phyloP scores from a whole-genome alignment of 2,797 vertebrate species.

The Lithobates sylvaticus region DNA sequence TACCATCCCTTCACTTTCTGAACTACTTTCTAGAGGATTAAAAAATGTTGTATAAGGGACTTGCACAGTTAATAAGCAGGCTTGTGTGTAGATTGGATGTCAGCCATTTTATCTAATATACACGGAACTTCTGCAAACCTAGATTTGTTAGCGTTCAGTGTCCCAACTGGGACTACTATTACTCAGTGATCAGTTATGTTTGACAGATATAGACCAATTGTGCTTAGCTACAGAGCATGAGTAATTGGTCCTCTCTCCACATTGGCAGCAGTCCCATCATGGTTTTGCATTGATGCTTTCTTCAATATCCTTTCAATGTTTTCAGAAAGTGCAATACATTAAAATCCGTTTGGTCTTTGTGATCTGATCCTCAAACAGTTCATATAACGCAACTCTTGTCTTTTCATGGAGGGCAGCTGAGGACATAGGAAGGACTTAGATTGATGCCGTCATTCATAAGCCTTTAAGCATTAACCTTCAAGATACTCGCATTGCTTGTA shows the following conservation, averaged over 20 bases:
- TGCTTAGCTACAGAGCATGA: conserved; percentile 43
- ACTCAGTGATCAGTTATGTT: conserved; percentile 51
- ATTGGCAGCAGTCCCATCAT: conserved; percentile 54
- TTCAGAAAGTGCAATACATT: conserved; percentile 53
- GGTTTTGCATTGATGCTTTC: conserved; percentile 33
- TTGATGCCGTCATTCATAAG: conserved; percentile 45
- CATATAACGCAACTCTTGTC: conserved; percentile 14
- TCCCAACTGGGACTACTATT: background rate
- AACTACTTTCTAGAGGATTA: background rate
- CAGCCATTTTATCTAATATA: accelerated
- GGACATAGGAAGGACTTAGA: conserved; percentile 31
- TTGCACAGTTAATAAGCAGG: conserved; percentile 1
- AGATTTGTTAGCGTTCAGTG: background rate
- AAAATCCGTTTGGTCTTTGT: conserved; percentile 38
- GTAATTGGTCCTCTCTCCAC: conserved; percentile 45
- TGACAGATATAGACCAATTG: conserved; percentile 56
- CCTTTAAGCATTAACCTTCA: conserved; percentile 36
- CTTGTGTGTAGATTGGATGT: background rate
- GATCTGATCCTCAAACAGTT: conserved; percentile 22
- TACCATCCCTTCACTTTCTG: background rate
- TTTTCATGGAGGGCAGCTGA: conserved; percentile 33
- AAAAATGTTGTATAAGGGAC: background rate
- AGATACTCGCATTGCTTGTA: background rate
- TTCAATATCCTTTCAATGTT: conserved; percentile 47
- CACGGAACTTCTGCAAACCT: background rate